Percentiles rank a stretch among this genome's conserved stretches.
phyloP scores from a whole-genome alignment of 2,888 invertebrate genomes.

The Agapostemon virescens region DNA sequence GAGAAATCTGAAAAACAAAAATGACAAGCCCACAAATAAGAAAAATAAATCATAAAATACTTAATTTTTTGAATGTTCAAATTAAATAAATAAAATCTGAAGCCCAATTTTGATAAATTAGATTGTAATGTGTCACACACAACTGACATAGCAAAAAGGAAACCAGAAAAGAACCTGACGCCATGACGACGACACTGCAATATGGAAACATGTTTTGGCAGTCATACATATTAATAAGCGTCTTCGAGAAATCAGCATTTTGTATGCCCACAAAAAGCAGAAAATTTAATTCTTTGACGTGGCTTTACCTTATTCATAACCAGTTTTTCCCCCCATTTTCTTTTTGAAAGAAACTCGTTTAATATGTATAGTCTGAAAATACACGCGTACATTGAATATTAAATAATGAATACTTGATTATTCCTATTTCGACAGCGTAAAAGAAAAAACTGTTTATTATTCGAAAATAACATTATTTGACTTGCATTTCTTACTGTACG shows the following conservation, averaged over 20 bases:
- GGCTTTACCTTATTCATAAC: background rate
- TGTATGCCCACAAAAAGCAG: slow-evolving; percentile 1
- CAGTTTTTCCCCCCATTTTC: background rate
- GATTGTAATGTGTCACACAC: too few relatives aligned
- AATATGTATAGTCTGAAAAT: too few relatives aligned
- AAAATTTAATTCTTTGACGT: slow-evolving; percentile 27
- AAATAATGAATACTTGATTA: background rate
- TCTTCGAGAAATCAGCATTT: slow-evolving; percentile 13
- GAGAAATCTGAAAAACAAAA: too few relatives aligned
- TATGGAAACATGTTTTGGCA: slow-evolving; percentile 35
- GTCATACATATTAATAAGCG: slow-evolving; percentile 46
- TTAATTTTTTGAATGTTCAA: too few relatives aligned
- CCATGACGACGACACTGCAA: slow-evolving; percentile 16
- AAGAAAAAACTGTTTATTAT: background rate
- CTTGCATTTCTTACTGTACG: background rate
- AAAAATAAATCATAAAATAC: too few relatives aligned
- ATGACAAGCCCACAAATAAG: too few relatives aligned
- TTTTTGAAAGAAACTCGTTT: background rate
- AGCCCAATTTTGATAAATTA: too few relatives aligned
- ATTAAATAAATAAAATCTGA: too few relatives aligned
- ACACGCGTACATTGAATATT: background rate
- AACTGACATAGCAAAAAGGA: background rate
- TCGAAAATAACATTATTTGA: background rate
- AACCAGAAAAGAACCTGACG: slow-evolving; percentile 13
- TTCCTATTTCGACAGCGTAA: background rate